A percentile compares a stretch with the other conserved stretches of the same genome.
Evolutionary conservation across 1,140 invertebrate species (phyloP).

Genomic region (Armadillidium nasatum): DNA sequence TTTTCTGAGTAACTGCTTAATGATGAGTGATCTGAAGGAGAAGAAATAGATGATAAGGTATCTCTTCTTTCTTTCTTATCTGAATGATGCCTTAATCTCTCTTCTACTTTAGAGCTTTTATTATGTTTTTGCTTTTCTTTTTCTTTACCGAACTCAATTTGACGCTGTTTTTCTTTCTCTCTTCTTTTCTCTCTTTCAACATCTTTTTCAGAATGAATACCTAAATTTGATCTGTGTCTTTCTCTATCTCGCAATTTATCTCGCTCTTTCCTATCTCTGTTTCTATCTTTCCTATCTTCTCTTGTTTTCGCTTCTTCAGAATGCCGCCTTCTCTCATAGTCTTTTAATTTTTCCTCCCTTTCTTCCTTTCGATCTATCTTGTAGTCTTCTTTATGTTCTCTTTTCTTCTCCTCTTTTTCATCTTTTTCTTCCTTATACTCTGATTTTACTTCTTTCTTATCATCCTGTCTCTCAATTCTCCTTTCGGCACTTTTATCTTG

Average conservation of each 20-base stretch:
- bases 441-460: conserved; percentile 42
- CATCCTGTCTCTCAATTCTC: conserved; percentile 32
- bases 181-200: conserved; percentile 29
- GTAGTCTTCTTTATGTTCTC: conserved; percentile 19
- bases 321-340: conserved; percentile 22
- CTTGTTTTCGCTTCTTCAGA: not conserved
- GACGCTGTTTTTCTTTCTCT: conserved; percentile 26
- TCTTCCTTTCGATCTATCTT: conserved; percentile 20
- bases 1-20: not conserved
- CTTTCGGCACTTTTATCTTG: conserved; percentile 23
- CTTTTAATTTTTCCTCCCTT: not conserved
- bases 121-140: conserved; percentile 30
- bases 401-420: conserved; percentile 32
- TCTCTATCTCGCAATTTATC: conserved; percentile 26
- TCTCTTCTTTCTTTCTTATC: conserved; percentile 42
- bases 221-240: conserved; percentile 23
- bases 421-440: conserved; percentile 47
- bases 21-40: not conserved
- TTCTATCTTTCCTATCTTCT: conserved; percentile 28
- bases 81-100: conserved; percentile 32
- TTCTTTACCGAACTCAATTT: conserved; percentile 30
- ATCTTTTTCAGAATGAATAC: conserved; percentile 38
- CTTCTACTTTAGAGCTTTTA: conserved; percentile 26
- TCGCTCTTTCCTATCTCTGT: conserved; percentile 22
- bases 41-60: not conserved